Base-by-base conservation (phyloP, 2,113 vertebrate species). In the Thomomys bottae region DNA sequence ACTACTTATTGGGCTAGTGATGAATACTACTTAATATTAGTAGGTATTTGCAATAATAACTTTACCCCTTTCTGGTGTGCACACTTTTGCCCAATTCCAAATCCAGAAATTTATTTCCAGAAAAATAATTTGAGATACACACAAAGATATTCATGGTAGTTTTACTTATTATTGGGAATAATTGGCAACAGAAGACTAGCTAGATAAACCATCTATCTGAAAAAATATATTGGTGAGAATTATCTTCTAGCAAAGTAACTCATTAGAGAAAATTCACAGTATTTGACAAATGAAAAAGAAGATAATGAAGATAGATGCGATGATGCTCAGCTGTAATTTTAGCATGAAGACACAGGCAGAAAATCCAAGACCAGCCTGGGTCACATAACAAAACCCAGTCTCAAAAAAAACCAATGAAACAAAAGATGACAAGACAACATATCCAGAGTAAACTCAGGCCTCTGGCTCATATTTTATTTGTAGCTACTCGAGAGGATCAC, bases 21-120 rank as follows among this genome's bases (percentile, higher is more conserved):
- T 89, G 73, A 78, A 81, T 84, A 92, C 59, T 71, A 84, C 30
- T 80, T 76, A 42, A 73, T 86, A 72, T 63, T n/a, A 63, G 45
- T 64, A 91, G 36, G 88, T 81, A 67, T 83, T 94, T 88, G 49
- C 54, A 93, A 75, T 73, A 75, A 61, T 80, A 88, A 54, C 49
- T 54, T 88, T 80, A 86, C 79, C 30, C 18, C 7, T 68, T 83
- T 80, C 32, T 42, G 49, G 67, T 89, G 34, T 91, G 18, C 45
- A 90, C 1, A 57, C 23, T 3, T 89, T n/a, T 81, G 21, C 30
- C 24, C 34, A 90, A 85, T 67, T 70, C 20, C 42, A 94, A 18
- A 20, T 14, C 21, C 17, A 87, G 66, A 32, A 70, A 90, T 72
- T 94, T 88, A 90, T 84, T 94, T 91, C 2, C 77, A 91, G 34